Evolutionary conservation across 1,140 invertebrate species (phyloP), one percentile per base, ranked within the genome.

Genomic region (Micrasema longulum): DNA sequence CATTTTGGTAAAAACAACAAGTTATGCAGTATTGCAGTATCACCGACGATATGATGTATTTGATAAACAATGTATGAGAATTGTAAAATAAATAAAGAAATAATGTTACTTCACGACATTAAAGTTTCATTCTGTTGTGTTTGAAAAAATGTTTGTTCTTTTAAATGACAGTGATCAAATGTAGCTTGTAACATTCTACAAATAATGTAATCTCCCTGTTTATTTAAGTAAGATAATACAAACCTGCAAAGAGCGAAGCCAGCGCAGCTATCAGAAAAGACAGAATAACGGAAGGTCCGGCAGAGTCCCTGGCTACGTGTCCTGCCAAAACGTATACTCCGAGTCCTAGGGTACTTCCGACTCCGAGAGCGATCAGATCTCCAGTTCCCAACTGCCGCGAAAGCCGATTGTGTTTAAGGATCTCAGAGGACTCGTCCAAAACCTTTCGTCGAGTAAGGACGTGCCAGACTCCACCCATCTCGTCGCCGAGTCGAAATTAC

Each of bases 291-390:
- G 88, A 84, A 14, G 90, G 90, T 6, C 91, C 91, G 7, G 91
- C 86, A 35, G 82, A 82, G n/a, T 87, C 82, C 77, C 84, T 86
- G 16, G 90, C 89, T 1, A 91, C 90, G 73, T 89, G 83, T 18
- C 91, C 91, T 35, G 89, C 88, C 35, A 92, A 80, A 2, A 31
- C 26, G 26, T 31, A 31, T 7, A 92, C 87, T 35, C 91, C 91
- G 7, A 91, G 86, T 0, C 91, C 91, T 3, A 92, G 79, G 3
- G 91, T 92, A 73, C 88, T 88, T 0, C 91, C 90, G 63, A 91
- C 77, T 14, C 82, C 81, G 2, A 97, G 82, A 0, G 90, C 90
- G 0, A 91, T 94, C 2, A 97, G 85, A 82, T 97, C 94, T n/a
- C 94, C 77, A 0, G 94, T 83, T 3, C 88, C 89, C n/a, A 97